phyloP scores from a whole-genome alignment of 2,113 vertebrate genomes.

The Seriola rivoliana region DNA sequence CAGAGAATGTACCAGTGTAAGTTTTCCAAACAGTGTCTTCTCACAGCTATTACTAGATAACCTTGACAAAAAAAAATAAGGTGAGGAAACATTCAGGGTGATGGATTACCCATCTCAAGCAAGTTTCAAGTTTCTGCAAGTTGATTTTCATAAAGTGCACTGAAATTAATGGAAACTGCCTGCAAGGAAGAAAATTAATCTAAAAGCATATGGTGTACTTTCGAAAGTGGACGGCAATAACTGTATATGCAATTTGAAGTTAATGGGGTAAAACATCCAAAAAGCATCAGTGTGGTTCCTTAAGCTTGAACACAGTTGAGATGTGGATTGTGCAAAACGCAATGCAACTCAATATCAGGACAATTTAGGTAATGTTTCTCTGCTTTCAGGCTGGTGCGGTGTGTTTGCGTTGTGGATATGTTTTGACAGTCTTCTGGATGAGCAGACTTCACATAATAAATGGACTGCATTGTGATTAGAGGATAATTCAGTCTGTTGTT shows the following conservation, averaged over 20 bases:
- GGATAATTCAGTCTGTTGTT: slow-evolving; percentile 30
- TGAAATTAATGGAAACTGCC: slow-evolving; percentile 40
- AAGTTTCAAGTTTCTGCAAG: slow-evolving; percentile 27
- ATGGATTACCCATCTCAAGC: slow-evolving; percentile 47
- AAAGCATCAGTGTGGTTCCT: background rate
- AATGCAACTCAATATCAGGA: background rate
- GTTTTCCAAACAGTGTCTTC: slow-evolving; percentile 4
- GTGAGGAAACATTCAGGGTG: slow-evolving; percentile 44
- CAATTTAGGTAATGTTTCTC: background rate
- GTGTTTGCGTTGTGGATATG: background rate
- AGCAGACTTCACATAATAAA: slow-evolving; percentile 37
- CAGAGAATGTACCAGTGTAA: background rate
- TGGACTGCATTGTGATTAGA: slow-evolving; percentile 33
- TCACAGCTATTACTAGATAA: slow-evolving; percentile 33
- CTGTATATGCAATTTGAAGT: slow-evolving; percentile 23
- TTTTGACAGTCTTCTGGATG: background rate
- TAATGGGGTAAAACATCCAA: slow-evolving; percentile 22
- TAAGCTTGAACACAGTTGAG: background rate
- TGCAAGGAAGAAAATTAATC: slow-evolving; percentile 42
- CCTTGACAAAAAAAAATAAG: slow-evolving; percentile 55
- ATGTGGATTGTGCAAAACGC: background rate
- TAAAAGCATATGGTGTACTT: slow-evolving; percentile 23
- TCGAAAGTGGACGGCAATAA: slow-evolving; percentile 15
- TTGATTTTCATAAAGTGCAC: slow-evolving; percentile 36
- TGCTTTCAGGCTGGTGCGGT: background rate